Conservation (phyloP, 2,797 vertebrate genomes). For the Pitangus sulphuratus region DNA sequence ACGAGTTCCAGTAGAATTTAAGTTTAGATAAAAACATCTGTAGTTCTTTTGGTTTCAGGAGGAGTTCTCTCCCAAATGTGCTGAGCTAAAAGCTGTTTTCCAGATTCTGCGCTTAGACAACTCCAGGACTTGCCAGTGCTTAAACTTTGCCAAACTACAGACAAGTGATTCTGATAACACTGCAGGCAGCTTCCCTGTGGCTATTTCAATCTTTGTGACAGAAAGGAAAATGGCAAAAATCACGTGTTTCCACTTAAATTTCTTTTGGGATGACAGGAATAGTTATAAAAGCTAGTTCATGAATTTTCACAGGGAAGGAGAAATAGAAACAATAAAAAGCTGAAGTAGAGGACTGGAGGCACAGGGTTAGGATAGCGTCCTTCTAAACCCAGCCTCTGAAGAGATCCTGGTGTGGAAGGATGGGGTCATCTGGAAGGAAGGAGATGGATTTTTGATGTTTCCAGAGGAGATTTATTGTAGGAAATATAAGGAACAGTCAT, state of each 20-base stretch:
- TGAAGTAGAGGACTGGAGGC: not conserved
- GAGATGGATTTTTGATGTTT: not conserved
- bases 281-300: not conserved
- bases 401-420: not conserved
- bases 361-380: not conserved
- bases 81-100: not conserved
- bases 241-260: slow-evolving; percentile 22
- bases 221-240: slow-evolving; percentile 23
- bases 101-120: not conserved
- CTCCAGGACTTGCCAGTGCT: not conserved
- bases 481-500: not conserved
- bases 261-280: slow-evolving; percentile 8
- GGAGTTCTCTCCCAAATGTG: not conserved
- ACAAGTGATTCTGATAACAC: not conserved
- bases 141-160: not conserved
- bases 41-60: not conserved
- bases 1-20: not conserved
- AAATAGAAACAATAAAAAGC: not conserved
- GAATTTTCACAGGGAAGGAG: not conserved
- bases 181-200: not conserved
- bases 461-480: not conserved
- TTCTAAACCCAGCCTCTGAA: not conserved
- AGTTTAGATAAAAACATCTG: not conserved
- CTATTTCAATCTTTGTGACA: slow-evolving; percentile 19
- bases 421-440: not conserved